These are phyloP conservation scores for Sepiola atlantica DNA, from an alignment of 2,888 invertebrate genomes.

Conservation along the genomic window DNA sequence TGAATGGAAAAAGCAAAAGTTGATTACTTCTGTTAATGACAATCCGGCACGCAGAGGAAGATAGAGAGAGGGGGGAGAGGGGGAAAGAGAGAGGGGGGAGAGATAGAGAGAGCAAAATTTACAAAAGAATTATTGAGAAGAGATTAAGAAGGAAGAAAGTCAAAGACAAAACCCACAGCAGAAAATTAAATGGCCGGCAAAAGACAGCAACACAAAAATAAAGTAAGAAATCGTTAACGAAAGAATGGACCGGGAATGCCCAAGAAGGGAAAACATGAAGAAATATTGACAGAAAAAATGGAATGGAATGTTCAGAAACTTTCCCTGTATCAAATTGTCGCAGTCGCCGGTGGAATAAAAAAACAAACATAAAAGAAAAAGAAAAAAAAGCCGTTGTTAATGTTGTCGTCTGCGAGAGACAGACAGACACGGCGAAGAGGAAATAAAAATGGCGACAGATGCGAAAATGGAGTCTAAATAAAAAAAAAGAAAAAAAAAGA, in stretches of 20 bases:
- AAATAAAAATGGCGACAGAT: background rate
- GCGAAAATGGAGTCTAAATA: background rate
- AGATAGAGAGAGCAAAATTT: no score
- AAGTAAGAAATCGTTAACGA: background rate
- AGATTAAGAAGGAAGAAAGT: background rate
- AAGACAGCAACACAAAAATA: background rate
- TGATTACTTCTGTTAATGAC: no score
- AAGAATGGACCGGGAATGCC: background rate
- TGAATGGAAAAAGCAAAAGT: no score
- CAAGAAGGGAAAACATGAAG: background rate
- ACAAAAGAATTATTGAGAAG: background rate
- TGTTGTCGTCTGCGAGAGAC: background rate
- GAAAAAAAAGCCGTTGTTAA: background rate
- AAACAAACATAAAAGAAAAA: background rate
- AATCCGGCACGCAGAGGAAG: no score
- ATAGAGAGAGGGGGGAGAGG: no score
- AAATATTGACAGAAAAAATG: background rate
- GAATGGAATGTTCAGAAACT: background rate
- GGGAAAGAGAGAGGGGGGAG: background rate
- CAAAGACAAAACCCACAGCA: no score
- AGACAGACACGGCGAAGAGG: background rate
- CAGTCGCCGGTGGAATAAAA: background rate
- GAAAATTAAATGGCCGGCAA: no score
- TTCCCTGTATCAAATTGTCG: background rate
- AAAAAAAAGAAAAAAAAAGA: background rate